A percentile compares a stretch with the other conserved stretches of the same genome.
phyloP scores from a whole-genome alignment of 2,888 invertebrate genomes.

The Drymonia ruficornis region DNA sequence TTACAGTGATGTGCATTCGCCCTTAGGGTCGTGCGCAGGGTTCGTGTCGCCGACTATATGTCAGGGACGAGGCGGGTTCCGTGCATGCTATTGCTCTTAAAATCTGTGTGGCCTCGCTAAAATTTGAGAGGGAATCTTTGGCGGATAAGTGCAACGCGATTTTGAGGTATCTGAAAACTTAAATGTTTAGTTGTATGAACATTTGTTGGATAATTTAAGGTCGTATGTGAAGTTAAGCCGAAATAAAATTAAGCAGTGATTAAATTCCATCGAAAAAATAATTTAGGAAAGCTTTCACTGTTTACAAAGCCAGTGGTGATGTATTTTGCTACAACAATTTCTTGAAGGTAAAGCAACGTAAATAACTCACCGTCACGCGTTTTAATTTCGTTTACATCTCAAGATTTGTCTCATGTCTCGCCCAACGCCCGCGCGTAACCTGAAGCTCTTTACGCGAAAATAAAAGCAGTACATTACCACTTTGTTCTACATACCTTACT shows the following conservation, averaged over 20 bases:
- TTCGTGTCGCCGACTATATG: constrained; percentile 2
- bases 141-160: background rate
- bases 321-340: no score
- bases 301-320: no score
- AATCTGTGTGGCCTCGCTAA: background rate
- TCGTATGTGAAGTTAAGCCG: no score
- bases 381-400: background rate
- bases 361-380: background rate
- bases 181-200: no score
- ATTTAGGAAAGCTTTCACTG: no score
- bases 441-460: constrained; percentile 26
- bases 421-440: constrained; percentile 33
- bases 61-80: constrained; percentile 1
- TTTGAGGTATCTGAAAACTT: background rate
- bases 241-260: no score
- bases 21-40: background rate
- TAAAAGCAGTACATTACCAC: constrained; percentile 4
- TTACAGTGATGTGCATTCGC: background rate
- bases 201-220: no score
- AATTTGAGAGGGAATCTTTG: constrained; percentile 5
- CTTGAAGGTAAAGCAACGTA: background rate
- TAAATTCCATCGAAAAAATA: no score
- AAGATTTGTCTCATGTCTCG: constrained; percentile 23
- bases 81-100: background rate
- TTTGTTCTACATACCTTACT: constrained; percentile 13